Evolutionary conservation across 2,888 invertebrate genomes (phyloP).

Genomic region (Campoplex nolae): DNA sequence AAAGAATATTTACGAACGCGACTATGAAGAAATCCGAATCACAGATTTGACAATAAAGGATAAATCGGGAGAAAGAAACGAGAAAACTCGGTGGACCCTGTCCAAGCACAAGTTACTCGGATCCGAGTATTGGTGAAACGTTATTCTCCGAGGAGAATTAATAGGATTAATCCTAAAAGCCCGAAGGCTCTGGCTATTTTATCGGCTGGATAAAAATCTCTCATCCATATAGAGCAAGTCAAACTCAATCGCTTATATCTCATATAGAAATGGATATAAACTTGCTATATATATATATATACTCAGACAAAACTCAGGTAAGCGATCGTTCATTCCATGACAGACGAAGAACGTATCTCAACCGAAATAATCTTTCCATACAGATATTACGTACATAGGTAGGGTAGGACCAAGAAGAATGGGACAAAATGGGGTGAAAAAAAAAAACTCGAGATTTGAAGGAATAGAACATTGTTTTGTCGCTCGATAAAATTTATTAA

Average conservation of each 20-base stretch:
- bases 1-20: neutral
- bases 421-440: neutral
- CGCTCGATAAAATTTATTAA: neutral
- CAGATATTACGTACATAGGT: neutral
- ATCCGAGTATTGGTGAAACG: neutral
- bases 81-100: neutral
- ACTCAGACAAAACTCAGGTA: constrained; percentile 11
- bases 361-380: constrained; percentile 51
- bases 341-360: constrained; percentile 43
- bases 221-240: constrained; percentile 12
- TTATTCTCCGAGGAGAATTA: constrained; percentile 11
- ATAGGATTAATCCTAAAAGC: constrained; percentile 45
- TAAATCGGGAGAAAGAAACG: neutral
- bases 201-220: constrained; percentile 46
- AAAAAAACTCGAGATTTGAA: neutral
- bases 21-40: neutral
- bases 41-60: neutral
- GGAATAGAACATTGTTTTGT: neutral
- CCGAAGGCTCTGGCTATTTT: constrained; percentile 48
- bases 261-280: neutral
- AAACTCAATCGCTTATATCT: constrained; percentile 16
- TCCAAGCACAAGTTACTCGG: neutral
- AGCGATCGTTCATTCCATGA: constrained; percentile 53
- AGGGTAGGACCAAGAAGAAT: neutral
- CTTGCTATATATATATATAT: neutral